These are phyloP conservation scores for Dastarcus helophoroides DNA, from an alignment of 2,888 invertebrate genomes.

Conservation along the genomic window DNA sequence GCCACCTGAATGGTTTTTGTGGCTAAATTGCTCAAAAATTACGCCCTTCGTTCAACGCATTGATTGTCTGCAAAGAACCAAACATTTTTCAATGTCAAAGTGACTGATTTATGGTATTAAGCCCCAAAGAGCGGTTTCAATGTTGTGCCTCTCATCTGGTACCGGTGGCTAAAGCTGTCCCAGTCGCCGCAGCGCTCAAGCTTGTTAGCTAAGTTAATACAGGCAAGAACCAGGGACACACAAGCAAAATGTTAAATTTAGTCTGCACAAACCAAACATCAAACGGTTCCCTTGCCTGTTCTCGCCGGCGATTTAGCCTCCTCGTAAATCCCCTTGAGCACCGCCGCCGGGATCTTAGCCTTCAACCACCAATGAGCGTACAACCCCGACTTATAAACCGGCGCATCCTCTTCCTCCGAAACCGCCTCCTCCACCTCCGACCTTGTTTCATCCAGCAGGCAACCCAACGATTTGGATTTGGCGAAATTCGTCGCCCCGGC, in stretches of 20 bases:
- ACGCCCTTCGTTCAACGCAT: too few species aligned
- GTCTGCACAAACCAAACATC: slow-evolving; percentile 17
- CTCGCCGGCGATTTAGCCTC: slow-evolving; percentile 28
- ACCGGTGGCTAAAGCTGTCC: too few species aligned
- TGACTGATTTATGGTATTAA: too few species aligned
- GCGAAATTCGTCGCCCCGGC: slow-evolving; percentile 9
- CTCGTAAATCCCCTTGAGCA: slow-evolving; percentile 38
- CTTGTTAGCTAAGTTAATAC: too few species aligned
- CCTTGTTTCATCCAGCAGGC: slow-evolving; percentile 18
- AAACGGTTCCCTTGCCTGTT: slow-evolving; percentile 37
- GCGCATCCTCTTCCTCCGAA: slow-evolving; percentile 24
- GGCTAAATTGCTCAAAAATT: too few species aligned
- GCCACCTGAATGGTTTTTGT: too few species aligned
- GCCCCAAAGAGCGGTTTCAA: too few species aligned
- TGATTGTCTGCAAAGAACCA: too few species aligned
- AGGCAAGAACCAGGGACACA: slow-evolving; percentile 18
- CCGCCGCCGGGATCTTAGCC: slow-evolving; percentile 62
- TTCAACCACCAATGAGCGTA: slow-evolving; percentile 93
- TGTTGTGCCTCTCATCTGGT: too few species aligned
- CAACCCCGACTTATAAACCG: slow-evolving; percentile 66
- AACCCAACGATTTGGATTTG: slow-evolving; percentile 23
- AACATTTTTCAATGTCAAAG: too few species aligned
- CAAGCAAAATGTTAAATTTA: slow-evolving; percentile 17
- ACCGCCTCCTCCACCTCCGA: slow-evolving; percentile 29
- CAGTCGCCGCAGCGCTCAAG: too few species aligned